phyloP scores from a whole-genome alignment of 2,797 vertebrate species.

The Urocyon cinereoargenteus region DNA sequence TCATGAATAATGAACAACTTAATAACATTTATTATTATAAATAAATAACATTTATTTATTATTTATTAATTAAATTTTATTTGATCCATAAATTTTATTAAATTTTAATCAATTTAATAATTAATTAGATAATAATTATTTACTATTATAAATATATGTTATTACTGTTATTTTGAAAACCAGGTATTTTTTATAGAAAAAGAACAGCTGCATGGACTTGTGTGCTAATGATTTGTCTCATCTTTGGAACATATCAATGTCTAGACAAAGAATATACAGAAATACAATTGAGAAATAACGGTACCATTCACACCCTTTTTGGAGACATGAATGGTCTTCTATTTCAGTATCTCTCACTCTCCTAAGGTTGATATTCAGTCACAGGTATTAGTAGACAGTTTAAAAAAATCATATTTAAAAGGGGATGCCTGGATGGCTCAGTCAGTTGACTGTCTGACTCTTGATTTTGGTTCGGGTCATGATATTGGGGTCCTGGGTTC shows the following conservation, averaged over 20 bases:
- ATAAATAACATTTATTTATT: no score
- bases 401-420: constrained; percentile 46
- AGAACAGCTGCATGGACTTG: background rate
- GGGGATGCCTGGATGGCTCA: background rate
- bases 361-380: constrained; percentile 3
- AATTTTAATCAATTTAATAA: no score
- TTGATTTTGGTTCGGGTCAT: background rate
- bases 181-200: background rate
- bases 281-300: background rate
- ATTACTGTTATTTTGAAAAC: background rate
- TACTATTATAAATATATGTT: background rate
- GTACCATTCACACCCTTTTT: background rate
- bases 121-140: background rate
- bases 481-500: background rate
- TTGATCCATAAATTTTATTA: no score
- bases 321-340: background rate
- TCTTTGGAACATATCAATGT: background rate
- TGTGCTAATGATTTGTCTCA: background rate
- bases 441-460: background rate
- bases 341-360: background rate
- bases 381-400: background rate
- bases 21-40: background rate
- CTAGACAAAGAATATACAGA: background rate
- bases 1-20: constrained; percentile 41
- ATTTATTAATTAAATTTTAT: no score